Evolutionary conservation across 2,113 vertebrate genomes (phyloP).

Genomic region (Fregetta grallaria): DNA sequence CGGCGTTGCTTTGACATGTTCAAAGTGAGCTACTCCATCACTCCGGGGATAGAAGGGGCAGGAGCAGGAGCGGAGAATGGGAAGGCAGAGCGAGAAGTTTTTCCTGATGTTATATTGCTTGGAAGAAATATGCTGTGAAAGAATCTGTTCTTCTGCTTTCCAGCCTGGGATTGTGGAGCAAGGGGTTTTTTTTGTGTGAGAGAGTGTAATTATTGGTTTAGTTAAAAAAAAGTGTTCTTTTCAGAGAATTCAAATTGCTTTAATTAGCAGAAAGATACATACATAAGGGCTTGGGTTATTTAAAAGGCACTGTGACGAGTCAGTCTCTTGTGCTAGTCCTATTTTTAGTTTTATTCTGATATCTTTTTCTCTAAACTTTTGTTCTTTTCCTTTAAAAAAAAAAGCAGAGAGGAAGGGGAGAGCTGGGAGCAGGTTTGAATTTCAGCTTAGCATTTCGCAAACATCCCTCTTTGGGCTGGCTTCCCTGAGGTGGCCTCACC

Average conservation of each 20-base stretch:
- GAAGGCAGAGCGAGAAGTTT: neutral
- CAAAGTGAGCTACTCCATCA: slow-evolving; percentile 52
- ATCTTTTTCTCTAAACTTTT: neutral
- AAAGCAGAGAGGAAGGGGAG: neutral
- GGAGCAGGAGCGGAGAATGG: neutral
- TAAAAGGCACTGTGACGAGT: neutral
- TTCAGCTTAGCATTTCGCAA: neutral
- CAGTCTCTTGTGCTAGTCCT: neutral
- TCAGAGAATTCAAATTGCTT: slow-evolving; percentile 52
- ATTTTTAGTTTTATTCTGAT: slow-evolving; percentile 51
- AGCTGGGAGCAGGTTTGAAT: neutral
- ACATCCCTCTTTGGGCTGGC: neutral
- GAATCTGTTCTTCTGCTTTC: slow-evolving; percentile 11
- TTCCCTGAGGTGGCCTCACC: neutral
- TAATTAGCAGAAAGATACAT: slow-evolving; percentile 57
- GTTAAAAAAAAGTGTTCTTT: slow-evolving; percentile 22
- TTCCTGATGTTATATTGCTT: neutral
- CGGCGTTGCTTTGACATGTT: slow-evolving; percentile 28
- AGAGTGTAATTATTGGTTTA: slow-evolving; percentile 56
- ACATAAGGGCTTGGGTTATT: slow-evolving; percentile 31
- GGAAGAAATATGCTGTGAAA: neutral
- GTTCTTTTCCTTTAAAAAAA: neutral
- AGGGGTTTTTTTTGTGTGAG: neutral
- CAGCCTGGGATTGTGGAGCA: neutral
- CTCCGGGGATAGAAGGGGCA: neutral